These are phyloP conservation scores for Aplidium turbinatum DNA, from an alignment of 23 tunicate genomes.

Conservation along the genomic window DNA sequence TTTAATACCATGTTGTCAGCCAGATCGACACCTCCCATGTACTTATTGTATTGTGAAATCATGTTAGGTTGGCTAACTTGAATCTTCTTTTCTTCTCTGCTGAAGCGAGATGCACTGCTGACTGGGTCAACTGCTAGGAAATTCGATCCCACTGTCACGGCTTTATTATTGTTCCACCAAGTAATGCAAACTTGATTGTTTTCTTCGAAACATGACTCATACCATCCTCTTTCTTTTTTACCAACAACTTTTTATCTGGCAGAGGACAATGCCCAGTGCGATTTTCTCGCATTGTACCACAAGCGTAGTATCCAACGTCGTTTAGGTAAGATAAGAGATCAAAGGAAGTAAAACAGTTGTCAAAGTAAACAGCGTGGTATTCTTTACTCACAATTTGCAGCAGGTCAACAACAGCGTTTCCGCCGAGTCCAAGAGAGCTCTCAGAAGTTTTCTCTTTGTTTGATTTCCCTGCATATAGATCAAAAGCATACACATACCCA, in stretches of 20 bases:
- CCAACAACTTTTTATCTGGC: conserved; percentile 4
- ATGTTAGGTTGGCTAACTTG: conserved; percentile 13
- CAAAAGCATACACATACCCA: conserved; percentile 19
- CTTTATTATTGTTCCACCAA: conserved; percentile 6
- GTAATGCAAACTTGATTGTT: conserved; percentile 17
- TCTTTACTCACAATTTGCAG: conserved; percentile 19
- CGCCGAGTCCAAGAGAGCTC: conserved; percentile 25
- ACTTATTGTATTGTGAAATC: conserved; percentile 17
- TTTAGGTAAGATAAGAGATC: not conserved
- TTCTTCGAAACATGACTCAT: conserved; percentile 3
- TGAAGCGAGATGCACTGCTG: conserved; percentile 3
- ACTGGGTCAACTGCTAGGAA: conserved; percentile 20
- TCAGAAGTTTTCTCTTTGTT: conserved; percentile 17
- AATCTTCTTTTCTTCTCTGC: conserved; percentile 10
- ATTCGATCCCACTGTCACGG: conserved; percentile 11
- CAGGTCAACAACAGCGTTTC: conserved; percentile 23
- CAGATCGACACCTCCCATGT: conserved; percentile 10
- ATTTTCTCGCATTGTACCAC: conserved; percentile 15
- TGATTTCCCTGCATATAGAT: conserved; percentile 15
- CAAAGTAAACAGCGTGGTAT: conserved; percentile 22
- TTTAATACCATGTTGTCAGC: conserved; percentile 17
- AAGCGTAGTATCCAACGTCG: conserved; percentile 10
- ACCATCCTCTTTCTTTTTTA: conserved; percentile 21
- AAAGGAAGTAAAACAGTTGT: conserved; percentile 5
- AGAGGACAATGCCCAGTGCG: conserved; percentile 15